Base-by-base conservation (phyloP, 2,113 vertebrate species). In the Aphelocoma coerulescens region DNA sequence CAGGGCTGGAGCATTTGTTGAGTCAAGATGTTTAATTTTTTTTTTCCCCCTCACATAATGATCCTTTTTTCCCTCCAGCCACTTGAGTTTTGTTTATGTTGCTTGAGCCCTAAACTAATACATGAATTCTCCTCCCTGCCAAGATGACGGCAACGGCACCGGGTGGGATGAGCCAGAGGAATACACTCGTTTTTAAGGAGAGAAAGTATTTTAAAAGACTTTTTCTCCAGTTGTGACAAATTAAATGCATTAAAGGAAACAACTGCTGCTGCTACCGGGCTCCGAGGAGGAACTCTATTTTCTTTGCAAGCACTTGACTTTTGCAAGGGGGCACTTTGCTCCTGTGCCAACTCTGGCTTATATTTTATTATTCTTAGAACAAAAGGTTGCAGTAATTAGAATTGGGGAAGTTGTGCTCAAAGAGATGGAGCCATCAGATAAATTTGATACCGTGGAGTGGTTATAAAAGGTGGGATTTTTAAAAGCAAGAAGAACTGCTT, bases 1-100 rank as follows among this genome's bases (percentile, higher is more conserved):
- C 97, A 66, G 96, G 83, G 93, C 97, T 97, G 97, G 83, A 96
- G 80, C 93, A 93, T 95, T 91, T 96, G 96, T 91, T 48, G 88
- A 83, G 88, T 96, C 79, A 76, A 96, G 96, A 97, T 94, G 96
- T 98, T 98, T 88, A 88, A 95, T 88, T 96, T 97, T 95, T 97
- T 95, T 94, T 98, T 96, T 95, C 4, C 1, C n/a, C 66, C 97
- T 97, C 71, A 77, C 89, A 95, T 97, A 98, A 98, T 96, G 98
- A 98, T 97, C 98, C 97, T 97, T 98, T 98, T 98, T 91, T 93
- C 89, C 98, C 97, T 91, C 94, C 96, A 96, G 97, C 97, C 97
- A 95, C 98, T 95, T 97, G 93, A 97, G 97, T 97, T 93, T 33
- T 97, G 97, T 98, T 98, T 97, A 98, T 95, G 91, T 98, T 98